Base-by-base conservation (phyloP, 2,888 invertebrate species). In the Tridacna crocea region DNA sequence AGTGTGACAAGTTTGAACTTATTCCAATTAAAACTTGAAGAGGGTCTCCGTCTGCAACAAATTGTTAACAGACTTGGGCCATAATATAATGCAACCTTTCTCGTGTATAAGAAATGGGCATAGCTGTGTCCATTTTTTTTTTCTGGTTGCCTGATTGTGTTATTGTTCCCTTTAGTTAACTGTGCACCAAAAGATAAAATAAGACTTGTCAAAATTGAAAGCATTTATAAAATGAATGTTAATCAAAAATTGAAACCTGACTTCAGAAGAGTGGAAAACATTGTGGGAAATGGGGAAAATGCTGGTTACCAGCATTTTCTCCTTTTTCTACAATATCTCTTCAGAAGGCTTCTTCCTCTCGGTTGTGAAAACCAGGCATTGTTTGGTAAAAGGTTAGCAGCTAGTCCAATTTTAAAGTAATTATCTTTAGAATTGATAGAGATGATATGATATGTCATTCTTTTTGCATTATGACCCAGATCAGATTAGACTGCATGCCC, bases 261-360 rank as follows among this genome's bases (percentile, higher is more conserved):
- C 8, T 36, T 36, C 2, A 8, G 36, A 2, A 36, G 36, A 8
- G 36, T 19, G 10, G 26, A 63, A 63, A 63, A 26, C 63, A 63
- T 63, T 63, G 63, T 63, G 63, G 63, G 27, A 26, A 63, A 63
- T 1, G 63, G 15, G 26, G 63, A 63, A 63, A 63, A 27, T 24
- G 63, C 63, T 63, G 11, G 63, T 63, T 13, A 19, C 26, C 24
- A 63, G 63, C 63, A 63, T 27, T 63, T 26, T 26, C 63, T 26
- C 11, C 27, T 63, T 63, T 63, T 19, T 26, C 11, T 26, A 27
- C 55, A 63, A 11, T 6, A 8, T 63, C 26, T 63, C 26, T 63
- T 27, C 63, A 19, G n/a, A 61, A 22, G 13, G 12, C 24, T 61
- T 61, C 36, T 36, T 2, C 2, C 36, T 36, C 36, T 3, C 3